Base-by-base conservation (phyloP, 2,888 invertebrate species). In the Phortica okadai region DNA sequence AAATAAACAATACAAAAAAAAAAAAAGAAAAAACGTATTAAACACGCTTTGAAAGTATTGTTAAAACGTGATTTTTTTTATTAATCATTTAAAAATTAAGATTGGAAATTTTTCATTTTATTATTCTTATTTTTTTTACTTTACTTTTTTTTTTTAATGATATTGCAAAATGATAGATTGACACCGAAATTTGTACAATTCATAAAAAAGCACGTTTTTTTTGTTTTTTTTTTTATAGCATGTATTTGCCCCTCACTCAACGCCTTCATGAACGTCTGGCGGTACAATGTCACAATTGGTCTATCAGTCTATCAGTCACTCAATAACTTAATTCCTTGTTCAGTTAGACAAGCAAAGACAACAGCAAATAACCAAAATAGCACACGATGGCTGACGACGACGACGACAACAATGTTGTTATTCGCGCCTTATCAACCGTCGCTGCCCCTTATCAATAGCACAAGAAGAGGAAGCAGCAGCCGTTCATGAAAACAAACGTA, bases 51-150 rank as follows among this genome's bases (percentile, higher is more conserved):
- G 10, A 50, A 50, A 50, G 50, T 50, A 50, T 14, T 50, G 14
- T 50, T 50, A 72, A 72, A 72, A 72, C 70, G 56, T 41, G 70
- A 21, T n/a, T 72, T 72, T 72, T 5, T 44, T 25, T 33, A 33
- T 64, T 33, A 64, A 33, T 64, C 16, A 64, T 64, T 64, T 33
- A 33, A 64, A 10, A 64, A 64, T 64, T 62, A 67, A 44, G n/a
- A 11, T 42, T 42, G 67, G 14, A n/a, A 67, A 7, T 67, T 50
- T 41, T 69, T 69, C 45, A 8, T 45, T 45, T 45, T 10, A 10
- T 50, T 50, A 14, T 3, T 14, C 2, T 50, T 11, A 21, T 6
- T 21, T 67, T 41, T 69, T 16, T 42, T 41, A 41, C 10, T 67
- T 41, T 44, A n/a, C 42, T 14, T n/a, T 67, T 33, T 33, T 33